Percentiles rank a stretch among this genome's conserved stretches.
Evolutionary conservation across 2,888 invertebrate genomes (phyloP).

Genomic region (Tetranychus truncatus): DNA sequence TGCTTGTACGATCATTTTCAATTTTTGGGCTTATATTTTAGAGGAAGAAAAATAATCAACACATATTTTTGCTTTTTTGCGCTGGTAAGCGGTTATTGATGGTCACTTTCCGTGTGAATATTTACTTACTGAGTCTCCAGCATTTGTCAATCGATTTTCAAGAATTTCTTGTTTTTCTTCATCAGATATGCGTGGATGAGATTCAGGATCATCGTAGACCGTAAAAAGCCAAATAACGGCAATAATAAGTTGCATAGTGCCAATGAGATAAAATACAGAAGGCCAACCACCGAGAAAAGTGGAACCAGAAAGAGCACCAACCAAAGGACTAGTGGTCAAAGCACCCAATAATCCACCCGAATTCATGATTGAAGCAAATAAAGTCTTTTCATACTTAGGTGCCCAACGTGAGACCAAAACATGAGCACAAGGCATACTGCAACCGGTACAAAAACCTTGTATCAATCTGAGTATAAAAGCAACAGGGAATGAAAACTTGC

Average conservation of each 20-base stretch:
- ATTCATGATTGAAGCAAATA: not conserved
- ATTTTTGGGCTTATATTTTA: too few species aligned
- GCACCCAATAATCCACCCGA: not conserved
- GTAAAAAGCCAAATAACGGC: not conserved
- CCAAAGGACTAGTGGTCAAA: not conserved
- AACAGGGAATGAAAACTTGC: not conserved
- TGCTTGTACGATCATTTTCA: too few species aligned
- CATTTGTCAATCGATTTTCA: not conserved
- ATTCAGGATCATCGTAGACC: not conserved
- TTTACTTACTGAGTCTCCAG: not conserved
- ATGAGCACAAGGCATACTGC: not conserved
- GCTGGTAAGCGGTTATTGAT: too few species aligned
- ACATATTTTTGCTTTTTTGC: too few species aligned
- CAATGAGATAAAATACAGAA: not conserved
- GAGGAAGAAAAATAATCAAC: too few species aligned
- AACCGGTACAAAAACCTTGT: not conserved
- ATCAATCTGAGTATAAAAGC: not conserved
- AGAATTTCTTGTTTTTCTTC: not conserved
- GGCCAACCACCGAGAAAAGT: conserved; percentile 7
- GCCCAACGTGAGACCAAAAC: conserved; percentile 1
- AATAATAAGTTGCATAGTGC: not conserved
- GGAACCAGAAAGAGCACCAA: not conserved
- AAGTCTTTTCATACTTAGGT: not conserved
- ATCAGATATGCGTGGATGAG: not conserved
- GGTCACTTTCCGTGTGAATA: too few species aligned